Conservation (phyloP, 2,797 vertebrate species). For the Esox lucius region DNA sequence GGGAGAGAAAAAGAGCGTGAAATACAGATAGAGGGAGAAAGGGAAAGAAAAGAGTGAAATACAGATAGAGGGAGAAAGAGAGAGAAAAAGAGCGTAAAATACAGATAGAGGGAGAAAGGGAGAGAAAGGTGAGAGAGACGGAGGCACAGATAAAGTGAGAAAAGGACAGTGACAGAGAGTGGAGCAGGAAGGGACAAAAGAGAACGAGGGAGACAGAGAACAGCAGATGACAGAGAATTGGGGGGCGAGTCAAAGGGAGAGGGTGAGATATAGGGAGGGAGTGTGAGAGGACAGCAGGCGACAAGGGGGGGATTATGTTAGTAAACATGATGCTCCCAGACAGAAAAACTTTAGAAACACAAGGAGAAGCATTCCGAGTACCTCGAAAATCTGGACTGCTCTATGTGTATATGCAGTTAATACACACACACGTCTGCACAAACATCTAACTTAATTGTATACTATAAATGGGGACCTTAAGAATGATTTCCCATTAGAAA, state of each 20-base stretch:
- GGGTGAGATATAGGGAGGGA: background rate
- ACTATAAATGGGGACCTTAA: no score
- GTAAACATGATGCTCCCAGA: background rate
- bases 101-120: background rate
- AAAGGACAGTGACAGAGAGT: no score
- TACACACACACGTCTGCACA: background rate
- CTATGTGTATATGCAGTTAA: background rate
- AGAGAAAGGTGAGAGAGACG: background rate
- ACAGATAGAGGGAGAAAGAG: background rate
- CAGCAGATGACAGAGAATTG: background rate
- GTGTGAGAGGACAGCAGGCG: background rate
- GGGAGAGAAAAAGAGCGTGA: no score
- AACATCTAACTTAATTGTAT: no score
- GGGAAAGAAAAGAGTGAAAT: background rate
- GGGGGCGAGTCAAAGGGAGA: background rate
- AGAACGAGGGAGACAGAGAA: background rate
- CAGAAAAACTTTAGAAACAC: background rate
- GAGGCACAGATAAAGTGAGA: background rate
- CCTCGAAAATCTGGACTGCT: background rate
- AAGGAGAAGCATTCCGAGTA: background rate
- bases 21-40: background rate
- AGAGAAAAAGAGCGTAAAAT: no score
- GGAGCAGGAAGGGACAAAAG: slow-evolving; percentile 13
- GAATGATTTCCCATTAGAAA: no score
- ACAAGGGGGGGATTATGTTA: background rate